These are phyloP conservation scores for Colletes latitarsis DNA, from an alignment of 1,140 invertebrate genomes.

Conservation along the genomic window DNA sequence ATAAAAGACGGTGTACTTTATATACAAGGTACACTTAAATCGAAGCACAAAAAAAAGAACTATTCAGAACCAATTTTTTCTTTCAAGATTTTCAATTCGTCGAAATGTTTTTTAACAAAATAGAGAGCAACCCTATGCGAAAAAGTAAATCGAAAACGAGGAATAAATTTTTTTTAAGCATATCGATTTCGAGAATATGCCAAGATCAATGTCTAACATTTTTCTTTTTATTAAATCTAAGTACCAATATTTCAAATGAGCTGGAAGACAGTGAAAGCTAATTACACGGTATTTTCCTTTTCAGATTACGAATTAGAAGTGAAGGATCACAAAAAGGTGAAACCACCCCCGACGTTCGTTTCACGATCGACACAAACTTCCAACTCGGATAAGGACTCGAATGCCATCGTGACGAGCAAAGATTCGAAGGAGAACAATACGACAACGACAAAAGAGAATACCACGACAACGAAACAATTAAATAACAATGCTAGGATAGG, in stretches of 20 bases:
- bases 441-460: slow-evolving; percentile 60
- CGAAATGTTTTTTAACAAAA: neutral
- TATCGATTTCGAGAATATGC: too few relatives aligned
- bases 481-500: slow-evolving; percentile 69
- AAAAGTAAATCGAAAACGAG: too few relatives aligned
- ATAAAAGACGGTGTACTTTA: neutral
- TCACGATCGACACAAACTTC: slow-evolving; percentile 70
- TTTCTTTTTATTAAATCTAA: too few relatives aligned
- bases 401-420: slow-evolving; percentile 42
- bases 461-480: slow-evolving; percentile 51
- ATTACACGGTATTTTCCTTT: neutral
- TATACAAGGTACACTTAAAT: neutral
- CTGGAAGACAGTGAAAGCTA: too few relatives aligned
- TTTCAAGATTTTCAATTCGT: neutral
- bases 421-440: slow-evolving; percentile 58
- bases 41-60: too few relatives aligned
- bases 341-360: slow-evolving; percentile 45
- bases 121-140: too few relatives aligned
- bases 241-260: too few relatives aligned
- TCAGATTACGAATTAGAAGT: slow-evolving; percentile 72
- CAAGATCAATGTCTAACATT: too few relatives aligned
- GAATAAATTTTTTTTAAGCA: too few relatives aligned
- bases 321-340: slow-evolving; percentile 68
- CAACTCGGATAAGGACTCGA: slow-evolving; percentile 62
- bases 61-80: neutral